phyloP scores from a whole-genome alignment of 1,140 invertebrate species.

The Drosophila littoralis region DNA sequence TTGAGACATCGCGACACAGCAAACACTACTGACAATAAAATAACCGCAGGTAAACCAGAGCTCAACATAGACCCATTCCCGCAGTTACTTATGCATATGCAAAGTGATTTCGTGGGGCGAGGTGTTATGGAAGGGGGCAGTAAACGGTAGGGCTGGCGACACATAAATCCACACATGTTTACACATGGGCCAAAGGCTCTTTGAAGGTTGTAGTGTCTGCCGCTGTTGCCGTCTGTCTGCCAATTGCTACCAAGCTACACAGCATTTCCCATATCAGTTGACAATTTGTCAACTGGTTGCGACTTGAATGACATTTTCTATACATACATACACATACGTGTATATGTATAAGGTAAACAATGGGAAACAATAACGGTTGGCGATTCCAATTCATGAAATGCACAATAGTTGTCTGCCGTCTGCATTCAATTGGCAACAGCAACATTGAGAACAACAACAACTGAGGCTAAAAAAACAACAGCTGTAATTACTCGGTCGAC shows the following conservation, averaged over 20 bases:
- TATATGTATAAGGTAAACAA: conserved; percentile 47
- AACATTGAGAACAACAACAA: conserved; percentile 35
- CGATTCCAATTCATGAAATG: conserved; percentile 77
- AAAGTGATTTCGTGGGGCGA: conserved; percentile 36
- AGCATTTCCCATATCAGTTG: conserved; percentile 72
- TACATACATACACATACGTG: not conserved
- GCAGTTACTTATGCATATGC: conserved; percentile 63
- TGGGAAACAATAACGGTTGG: conserved; percentile 39
- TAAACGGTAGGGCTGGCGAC: conserved; percentile 31
- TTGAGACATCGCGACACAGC: conserved; percentile 60
- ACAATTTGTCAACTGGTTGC: conserved; percentile 76
- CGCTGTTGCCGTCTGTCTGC: conserved; percentile 10
- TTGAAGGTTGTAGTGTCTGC: conserved; percentile 29
- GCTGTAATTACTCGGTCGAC: conserved; percentile 61
- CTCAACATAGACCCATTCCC: conserved; percentile 15
- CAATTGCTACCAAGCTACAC: conserved; percentile 33
- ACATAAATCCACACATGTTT: conserved; percentile 78
- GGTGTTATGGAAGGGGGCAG: not conserved
- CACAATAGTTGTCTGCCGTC: conserved; percentile 72
- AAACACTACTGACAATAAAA: conserved; percentile 43
- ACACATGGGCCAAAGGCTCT: conserved; percentile 61
- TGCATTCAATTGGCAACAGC: conserved; percentile 42
- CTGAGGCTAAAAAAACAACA: conserved; percentile 35
- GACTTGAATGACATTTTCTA: conserved; percentile 80
- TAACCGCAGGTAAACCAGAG: conserved; percentile 72